A percentile compares a stretch with the other conserved stretches of the same genome.
These are phyloP conservation scores for Cassiopea andromeda DNA, from an alignment of 30 jellyfish, hydroid and myxozoan genomes.

Conservation along the genomic window DNA sequence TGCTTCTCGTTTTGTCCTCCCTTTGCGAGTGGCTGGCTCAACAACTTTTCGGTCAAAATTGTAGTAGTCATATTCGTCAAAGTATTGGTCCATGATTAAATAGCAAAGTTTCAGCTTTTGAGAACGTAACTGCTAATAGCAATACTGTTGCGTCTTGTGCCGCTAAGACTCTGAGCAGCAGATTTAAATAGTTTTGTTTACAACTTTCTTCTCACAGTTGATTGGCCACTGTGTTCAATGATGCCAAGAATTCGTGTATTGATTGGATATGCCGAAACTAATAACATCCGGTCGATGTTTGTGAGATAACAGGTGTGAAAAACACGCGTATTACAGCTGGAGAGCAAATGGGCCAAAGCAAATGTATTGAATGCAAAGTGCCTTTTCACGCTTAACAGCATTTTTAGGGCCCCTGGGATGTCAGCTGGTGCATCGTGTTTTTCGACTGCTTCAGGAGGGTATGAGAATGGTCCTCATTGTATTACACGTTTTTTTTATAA, in stretches of 20 bases:
- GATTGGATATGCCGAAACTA: neutral
- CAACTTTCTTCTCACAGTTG: neutral
- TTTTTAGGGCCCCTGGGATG: too few species aligned
- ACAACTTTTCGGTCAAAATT: slow-evolving; percentile 83
- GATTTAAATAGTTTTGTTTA: neutral
- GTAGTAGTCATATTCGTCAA: slow-evolving; percentile 96
- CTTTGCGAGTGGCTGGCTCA: slow-evolving; percentile 88
- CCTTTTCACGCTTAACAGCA: neutral
- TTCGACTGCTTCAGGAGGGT: too few species aligned
- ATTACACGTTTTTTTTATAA: too few species aligned
- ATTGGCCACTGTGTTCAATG: neutral
- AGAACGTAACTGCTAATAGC: too few species aligned
- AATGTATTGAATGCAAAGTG: neutral
- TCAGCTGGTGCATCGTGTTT: too few species aligned
- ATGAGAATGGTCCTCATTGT: too few species aligned
- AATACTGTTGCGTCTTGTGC: too few species aligned
- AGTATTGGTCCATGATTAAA: slow-evolving; percentile 78
- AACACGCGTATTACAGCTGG: slow-evolving; percentile 4
- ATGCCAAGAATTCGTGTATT: neutral
- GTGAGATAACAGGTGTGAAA: slow-evolving; percentile 1
- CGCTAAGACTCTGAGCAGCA: neutral
- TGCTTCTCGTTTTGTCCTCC: slow-evolving; percentile 93
- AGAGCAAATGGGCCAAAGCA: neutral
- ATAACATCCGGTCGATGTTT: neutral
- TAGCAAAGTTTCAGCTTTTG: neutral